phyloP scores from a whole-genome alignment of 2,797 vertebrate genomes.

The Echiichthys vipera region DNA sequence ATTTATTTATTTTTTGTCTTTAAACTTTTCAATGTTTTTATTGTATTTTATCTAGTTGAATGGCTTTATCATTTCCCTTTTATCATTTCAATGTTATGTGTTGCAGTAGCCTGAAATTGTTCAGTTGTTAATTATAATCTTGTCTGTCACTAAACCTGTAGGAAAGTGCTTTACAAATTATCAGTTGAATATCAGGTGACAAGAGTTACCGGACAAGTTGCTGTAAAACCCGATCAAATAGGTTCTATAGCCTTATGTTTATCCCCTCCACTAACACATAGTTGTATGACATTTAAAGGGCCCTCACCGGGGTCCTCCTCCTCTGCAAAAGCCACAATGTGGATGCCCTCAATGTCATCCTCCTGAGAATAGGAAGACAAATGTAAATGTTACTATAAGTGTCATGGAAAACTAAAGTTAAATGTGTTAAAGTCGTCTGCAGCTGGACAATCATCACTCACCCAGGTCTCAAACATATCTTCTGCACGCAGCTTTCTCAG shows the following conservation, averaged over 20 bases:
- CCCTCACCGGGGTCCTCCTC: conserved; percentile 94
- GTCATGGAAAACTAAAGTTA: not conserved
- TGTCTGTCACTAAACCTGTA: not conserved
- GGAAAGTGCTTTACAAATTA: too few relatives aligned
- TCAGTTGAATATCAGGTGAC: not conserved
- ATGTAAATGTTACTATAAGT: not conserved
- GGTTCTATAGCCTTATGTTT: not conserved
- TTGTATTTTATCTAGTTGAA: too few relatives aligned
- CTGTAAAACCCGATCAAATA: not conserved
- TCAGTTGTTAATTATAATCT: not conserved
- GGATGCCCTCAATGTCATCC: conserved; percentile 95
- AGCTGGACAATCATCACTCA: conserved; percentile 75
- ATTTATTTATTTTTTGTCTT: not conserved
- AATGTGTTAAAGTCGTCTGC: not conserved
- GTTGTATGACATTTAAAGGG: not conserved
- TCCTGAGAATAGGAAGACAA: conserved; percentile 83
- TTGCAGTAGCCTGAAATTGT: not conserved
- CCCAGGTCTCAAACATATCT: conserved; percentile 99
- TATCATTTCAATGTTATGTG: not conserved
- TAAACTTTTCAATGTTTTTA: not conserved
- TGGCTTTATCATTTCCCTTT: not conserved
- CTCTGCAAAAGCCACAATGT: conserved; percentile 98
- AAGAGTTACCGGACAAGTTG: not conserved
- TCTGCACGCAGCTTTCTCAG: conserved; percentile 94
- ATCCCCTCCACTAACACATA: not conserved